Percentiles rank a stretch among this genome's conserved stretches.
Evolutionary conservation across 2,888 invertebrate species (phyloP).

Genomic region (Sepioteuthis lessoniana): DNA sequence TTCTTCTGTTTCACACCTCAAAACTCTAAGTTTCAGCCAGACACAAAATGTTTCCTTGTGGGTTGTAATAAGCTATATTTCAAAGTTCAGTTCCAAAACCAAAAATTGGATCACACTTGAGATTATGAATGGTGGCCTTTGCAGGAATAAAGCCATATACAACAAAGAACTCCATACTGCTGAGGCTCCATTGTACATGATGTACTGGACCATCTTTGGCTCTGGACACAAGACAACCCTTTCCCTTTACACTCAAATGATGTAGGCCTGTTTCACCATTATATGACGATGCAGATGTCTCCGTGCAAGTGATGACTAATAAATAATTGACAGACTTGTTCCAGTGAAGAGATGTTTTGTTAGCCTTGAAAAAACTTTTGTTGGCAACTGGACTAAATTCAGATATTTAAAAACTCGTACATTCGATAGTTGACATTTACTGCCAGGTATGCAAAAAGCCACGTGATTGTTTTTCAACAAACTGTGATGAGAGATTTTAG

Average conservation of each 20-base stretch:
- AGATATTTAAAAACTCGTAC: conserved; percentile 89
- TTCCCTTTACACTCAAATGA: conserved; percentile 89
- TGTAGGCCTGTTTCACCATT: conserved; percentile 97
- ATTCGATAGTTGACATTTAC: conserved; percentile 83
- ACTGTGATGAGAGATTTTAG: not conserved
- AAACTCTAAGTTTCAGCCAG: conserved; percentile 85
- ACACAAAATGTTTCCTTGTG: conserved; percentile 85
- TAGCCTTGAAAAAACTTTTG: conserved; percentile 93
- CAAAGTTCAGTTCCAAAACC: conserved; percentile 93
- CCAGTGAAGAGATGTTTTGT: conserved; percentile 87
- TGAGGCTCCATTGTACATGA: conserved; percentile 93
- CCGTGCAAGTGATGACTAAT: conserved; percentile 88
- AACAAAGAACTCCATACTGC: conserved; percentile 89
- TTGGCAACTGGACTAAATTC: conserved; percentile 86
- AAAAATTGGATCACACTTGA: conserved; percentile 92
- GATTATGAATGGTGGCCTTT: conserved; percentile 92
- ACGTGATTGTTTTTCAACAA: conserved; percentile 48
- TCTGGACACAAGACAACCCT: conserved; percentile 85
- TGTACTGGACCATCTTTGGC: conserved; percentile 86
- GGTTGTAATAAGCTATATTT: conserved; percentile 92
- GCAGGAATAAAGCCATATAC: conserved; percentile 93
- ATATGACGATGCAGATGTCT: conserved; percentile 94
- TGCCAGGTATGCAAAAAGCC: conserved; percentile 17
- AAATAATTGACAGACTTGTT: conserved; percentile 90
- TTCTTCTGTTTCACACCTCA: conserved; percentile 85